These are phyloP conservation scores for Stegodyphus dumicola DNA, from an alignment of 1,140 invertebrate species.

Conservation along the genomic window DNA sequence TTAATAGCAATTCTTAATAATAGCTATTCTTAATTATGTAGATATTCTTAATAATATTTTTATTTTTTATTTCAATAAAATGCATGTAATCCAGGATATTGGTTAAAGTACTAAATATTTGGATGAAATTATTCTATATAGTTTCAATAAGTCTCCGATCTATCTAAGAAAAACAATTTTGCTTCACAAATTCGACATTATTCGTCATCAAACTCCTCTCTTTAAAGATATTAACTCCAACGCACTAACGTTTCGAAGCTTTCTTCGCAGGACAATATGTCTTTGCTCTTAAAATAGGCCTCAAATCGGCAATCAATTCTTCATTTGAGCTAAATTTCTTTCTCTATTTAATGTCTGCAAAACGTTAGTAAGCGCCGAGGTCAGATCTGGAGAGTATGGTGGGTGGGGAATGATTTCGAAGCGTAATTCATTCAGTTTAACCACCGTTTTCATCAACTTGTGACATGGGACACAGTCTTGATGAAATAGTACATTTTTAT, in stretches of 20 bases:
- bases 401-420: slow-evolving; percentile 63
- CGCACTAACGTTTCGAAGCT: background rate
- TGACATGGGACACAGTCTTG: slow-evolving; percentile 18
- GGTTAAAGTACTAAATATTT: no score
- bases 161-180: background rate
- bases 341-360: background rate
- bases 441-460: slow-evolving; percentile 12
- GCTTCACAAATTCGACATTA: background rate
- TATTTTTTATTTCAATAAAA: no score
- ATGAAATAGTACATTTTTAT: slow-evolving; percentile 10
- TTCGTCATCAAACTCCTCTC: background rate
- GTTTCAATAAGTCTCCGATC: background rate
- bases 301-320: background rate
- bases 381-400: slow-evolving; percentile 66
- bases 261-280: background rate
- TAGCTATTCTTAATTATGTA: no score
- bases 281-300: background rate
- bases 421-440: slow-evolving; percentile 15
- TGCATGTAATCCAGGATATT: no score
- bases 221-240: background rate
- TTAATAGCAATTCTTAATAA: no score
- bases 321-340: background rate
- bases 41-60: no score
- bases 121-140: no score
- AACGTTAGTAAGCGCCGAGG: slow-evolving; percentile 64